Base-by-base conservation (phyloP, 2,113 vertebrate species). In the Mungos mungo region DNA sequence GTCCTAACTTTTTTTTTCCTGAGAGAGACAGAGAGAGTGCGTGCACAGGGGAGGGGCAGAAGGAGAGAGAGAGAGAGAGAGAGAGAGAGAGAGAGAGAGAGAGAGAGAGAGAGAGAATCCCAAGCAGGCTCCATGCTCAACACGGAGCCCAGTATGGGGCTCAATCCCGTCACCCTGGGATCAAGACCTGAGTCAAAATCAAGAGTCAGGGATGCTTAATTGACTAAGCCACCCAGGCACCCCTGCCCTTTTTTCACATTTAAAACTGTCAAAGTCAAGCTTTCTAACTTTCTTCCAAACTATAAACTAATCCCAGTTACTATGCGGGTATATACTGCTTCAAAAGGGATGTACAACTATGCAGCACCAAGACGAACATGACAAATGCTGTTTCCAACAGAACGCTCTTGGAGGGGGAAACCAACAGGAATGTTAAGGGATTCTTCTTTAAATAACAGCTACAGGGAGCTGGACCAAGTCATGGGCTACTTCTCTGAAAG, bases 261-360 rank as follows among this genome's bases (percentile, higher is more conserved):
- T 69, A 52, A 96, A 88, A 52, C 57, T 35, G 50, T 65, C 60
- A 31, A 76, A 94, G 41, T 87, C 27, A 60, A 71, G 45, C 47
- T 93, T 57, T 35, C 84, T 47, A 74, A 38, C 16, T 80, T 74
- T 89, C 95, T 82, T 47, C 41, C 50, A 95, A 95, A 88, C 54
- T n/a, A 80, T 8, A 77, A 88, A 68, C 66, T 41, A 87, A 95
- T 96, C 92, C 77, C 74, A 57, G 77, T 71, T 60, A 52, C 65
- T 23, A 18, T 0, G 7, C 85, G 74, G 15, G 45, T 84, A 38
- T 50, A 8, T 9, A 8, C 19, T 18, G 35, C 35, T 90, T 96
- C 50, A 50, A 93, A 79, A 57, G 41, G 65, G n/a, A 76, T 14
- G 11, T 57, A 18, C 1, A 33, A 81, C 7, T 8, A 72, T 57